These are phyloP conservation scores for Rotaria socialis DNA, from an alignment of 2,888 invertebrate genomes.

Conservation along the genomic window DNA sequence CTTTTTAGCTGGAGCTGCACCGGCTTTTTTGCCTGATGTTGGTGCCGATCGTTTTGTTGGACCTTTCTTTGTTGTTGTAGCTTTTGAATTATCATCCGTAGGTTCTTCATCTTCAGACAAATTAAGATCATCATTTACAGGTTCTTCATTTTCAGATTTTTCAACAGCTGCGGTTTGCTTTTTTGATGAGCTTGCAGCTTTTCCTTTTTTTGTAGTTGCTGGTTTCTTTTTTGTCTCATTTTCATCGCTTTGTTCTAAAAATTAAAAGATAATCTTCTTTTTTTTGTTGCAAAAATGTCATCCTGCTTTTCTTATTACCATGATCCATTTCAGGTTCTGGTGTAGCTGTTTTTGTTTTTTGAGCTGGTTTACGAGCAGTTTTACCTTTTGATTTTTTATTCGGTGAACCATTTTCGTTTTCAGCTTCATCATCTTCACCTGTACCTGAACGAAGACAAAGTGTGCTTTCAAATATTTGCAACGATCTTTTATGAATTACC, in stretches of 20 bases:
- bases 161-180: background rate
- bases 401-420: too few species aligned
- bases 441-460: too few species aligned
- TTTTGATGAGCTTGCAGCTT: background rate
- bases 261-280: background rate
- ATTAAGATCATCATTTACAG: background rate
- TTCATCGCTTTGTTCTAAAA: background rate
- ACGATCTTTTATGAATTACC: background rate
- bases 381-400: background rate
- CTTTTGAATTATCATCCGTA: background rate
- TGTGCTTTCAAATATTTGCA: background rate
- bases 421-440: too few species aligned
- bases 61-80: background rate
- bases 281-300: too few species aligned
- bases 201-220: background rate
- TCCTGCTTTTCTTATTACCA: background rate
- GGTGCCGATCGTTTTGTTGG: background rate
- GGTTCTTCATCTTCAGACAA: background rate
- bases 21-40: background rate
- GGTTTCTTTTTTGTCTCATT: background rate
- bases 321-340: background rate
- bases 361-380: background rate
- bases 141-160: background rate
- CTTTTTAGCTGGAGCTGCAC: background rate
- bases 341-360: background rate